Percentiles rank a stretch among this genome's conserved stretches.
Evolutionary conservation across 2,797 vertebrate genomes (phyloP).

Genomic region (Xenentodon cancila): DNA sequence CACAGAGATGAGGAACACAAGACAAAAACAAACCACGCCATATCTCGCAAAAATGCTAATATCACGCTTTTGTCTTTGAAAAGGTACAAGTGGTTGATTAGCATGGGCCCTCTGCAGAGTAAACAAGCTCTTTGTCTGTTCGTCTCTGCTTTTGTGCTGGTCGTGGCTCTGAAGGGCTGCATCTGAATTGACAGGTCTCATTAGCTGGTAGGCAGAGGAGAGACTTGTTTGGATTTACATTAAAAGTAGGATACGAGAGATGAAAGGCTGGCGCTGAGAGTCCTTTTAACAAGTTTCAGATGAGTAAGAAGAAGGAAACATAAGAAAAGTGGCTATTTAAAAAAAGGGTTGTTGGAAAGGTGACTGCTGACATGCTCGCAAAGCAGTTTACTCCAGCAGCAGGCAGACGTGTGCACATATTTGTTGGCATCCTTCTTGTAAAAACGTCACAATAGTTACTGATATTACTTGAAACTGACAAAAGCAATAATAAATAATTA

Average conservation of each 20-base stretch:
- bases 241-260: conserved; percentile 22
- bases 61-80: conserved; percentile 57
- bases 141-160: conserved; percentile 45
- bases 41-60: conserved; percentile 66
- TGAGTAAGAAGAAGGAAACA: conserved; percentile 1
- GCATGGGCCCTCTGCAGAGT: conserved; percentile 56
- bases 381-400: too few relatives aligned
- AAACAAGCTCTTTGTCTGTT: conserved; percentile 63
- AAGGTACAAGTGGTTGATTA: conserved; percentile 67
- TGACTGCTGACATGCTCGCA: not conserved
- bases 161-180: conserved; percentile 37
- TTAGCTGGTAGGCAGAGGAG: conserved; percentile 62
- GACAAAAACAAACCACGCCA: conserved; percentile 50
- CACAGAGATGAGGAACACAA: conserved; percentile 25
- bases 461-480: too few relatives aligned
- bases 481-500: too few relatives aligned
- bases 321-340: too few relatives aligned
- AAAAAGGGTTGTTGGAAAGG: not conserved
- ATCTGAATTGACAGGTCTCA: conserved; percentile 61
- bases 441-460: too few relatives aligned
- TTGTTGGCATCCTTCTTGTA: too few relatives aligned
- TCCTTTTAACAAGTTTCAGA: conserved; percentile 10
- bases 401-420: too few relatives aligned
- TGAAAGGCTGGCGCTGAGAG: not conserved
- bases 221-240: conserved; percentile 47